phyloP scores from a whole-genome alignment of 1,140 invertebrate species.

The Globodera rostochiensis region DNA sequence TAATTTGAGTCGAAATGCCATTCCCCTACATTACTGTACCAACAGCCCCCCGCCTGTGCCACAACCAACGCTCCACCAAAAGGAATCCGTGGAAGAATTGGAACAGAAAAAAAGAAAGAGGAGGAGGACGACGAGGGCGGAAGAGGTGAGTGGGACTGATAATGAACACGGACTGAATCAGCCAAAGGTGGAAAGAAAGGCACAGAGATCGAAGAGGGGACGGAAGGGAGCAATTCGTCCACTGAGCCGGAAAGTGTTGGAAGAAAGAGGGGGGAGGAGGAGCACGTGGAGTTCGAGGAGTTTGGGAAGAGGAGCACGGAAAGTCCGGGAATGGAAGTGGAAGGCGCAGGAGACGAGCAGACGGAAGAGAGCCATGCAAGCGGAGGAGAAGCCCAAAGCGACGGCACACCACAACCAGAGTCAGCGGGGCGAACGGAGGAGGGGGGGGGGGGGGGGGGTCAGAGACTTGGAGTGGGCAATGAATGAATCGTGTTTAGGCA shows the following conservation, averaged over 20 bases:
- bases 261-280: not conserved
- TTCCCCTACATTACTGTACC: constrained; percentile 13
- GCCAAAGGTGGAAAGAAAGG: not conserved
- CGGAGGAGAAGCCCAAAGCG: not conserved
- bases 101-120: constrained; percentile 2
- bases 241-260: constrained; percentile 1
- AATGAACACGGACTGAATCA: constrained; percentile 4
- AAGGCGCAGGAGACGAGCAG: not conserved
- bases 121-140: constrained; percentile 29
- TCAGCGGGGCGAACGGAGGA: not conserved
- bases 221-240: constrained; percentile 14
- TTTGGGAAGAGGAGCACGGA: constrained; percentile 23
- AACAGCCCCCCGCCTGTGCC: constrained; percentile 53
- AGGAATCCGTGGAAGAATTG: constrained; percentile 12
- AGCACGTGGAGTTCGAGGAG: constrained; percentile 9
- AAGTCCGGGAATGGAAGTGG: not conserved
- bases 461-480: not conserved
- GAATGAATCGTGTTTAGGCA: not conserved
- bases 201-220: constrained; percentile 12
- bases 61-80: constrained; percentile 32
- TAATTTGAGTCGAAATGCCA: constrained; percentile 24
- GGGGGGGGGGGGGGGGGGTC: too few relatives aligned
- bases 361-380: not conserved
- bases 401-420: not conserved
- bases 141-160: constrained; percentile 14